Conservation (phyloP, 2,113 vertebrate genomes). For the Plectropomus leopardus region DNA sequence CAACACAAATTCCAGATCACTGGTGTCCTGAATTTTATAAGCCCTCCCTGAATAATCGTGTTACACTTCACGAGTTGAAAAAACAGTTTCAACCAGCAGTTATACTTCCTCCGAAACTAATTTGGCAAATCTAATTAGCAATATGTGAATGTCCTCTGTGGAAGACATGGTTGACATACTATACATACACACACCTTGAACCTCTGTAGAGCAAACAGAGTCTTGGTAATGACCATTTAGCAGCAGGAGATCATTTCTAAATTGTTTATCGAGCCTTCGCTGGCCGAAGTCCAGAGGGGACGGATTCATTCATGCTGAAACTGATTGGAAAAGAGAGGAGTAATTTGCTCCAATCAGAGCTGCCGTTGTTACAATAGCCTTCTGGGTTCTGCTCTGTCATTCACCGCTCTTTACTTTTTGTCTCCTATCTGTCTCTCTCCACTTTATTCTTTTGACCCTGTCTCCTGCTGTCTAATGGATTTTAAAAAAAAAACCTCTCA, state of each 20-base stretch:
- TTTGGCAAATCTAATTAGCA: background rate
- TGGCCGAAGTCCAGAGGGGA: slow-evolving; percentile 12
- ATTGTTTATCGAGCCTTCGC: background rate
- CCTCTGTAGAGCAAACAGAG: background rate
- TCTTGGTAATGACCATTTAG: background rate
- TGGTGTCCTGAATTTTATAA: background rate
- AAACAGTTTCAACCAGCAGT: background rate
- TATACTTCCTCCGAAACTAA: background rate
- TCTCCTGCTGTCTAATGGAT: background rate
- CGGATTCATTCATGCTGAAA: slow-evolving; percentile 33
- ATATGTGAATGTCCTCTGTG: background rate
- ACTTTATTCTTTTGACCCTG: background rate
- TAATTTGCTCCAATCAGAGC: slow-evolving; percentile 61
- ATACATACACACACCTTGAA: too few species aligned
- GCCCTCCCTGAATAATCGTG: background rate
- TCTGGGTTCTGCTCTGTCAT: slow-evolving; percentile 16
- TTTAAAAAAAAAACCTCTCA: background rate
- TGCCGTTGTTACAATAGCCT: slow-evolving; percentile 34
- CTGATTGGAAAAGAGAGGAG: slow-evolving; percentile 51
- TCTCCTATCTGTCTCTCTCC: background rate
- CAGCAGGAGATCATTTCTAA: background rate
- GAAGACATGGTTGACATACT: background rate
- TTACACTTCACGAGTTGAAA: background rate
- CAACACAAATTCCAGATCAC: too few species aligned
- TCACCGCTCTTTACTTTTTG: slow-evolving; percentile 2